Evolutionary conservation across 2,113 vertebrate species (phyloP), one percentile per base, ranked within the genome.

Genomic region (Pandion haliaetus): DNA sequence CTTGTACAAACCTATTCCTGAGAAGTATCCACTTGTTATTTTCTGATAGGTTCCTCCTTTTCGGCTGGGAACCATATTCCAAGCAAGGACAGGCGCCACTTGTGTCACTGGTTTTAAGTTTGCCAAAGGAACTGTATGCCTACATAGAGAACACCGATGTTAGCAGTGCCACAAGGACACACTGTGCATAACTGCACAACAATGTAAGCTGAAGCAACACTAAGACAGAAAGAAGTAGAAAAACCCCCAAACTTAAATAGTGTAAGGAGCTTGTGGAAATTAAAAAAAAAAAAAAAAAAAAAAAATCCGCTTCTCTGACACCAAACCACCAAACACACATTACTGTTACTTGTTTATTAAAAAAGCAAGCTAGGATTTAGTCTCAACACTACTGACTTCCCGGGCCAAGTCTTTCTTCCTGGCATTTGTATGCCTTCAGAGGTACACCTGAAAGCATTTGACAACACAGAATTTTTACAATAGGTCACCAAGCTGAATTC

Each of bases 81-180:
- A 99, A 49, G 98, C 97, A 73, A 99, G 98, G 69, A 99, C 98
- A 36, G 99, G 98, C 49, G 98, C 98, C 71, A 98, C 97, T 70
- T 98, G 98, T 29, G 98, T 98, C 93, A 99, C 98, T 25, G 99
- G 99, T 94, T 99, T 99, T 97, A 99, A 97, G 90, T 99, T 98
- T 17, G 98, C 98, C 95, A 99, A 82, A 25, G 99, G 98, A 95
- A 99, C 98, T 74, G 99, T 97, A 95, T 99, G 99, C 97, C 99
- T 99, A 92, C n/a, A 90, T 26, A 26, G 87, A 87, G 78, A 92
- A 94, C 91, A 88, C 7, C 12, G 14, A 38, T 3, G 4, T 84
- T 19, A 93, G 73, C 44, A 67, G 66, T 59, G 66, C 20, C 66
- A 66, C 45, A 65, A 49, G 91, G 31, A 91, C 32, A 82, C 5